A percentile compares a stretch with the other conserved stretches of the same genome.
Evolutionary conservation across 37 sponge, comb jelly and placozoan species (phyloP).

Genomic region (Spongilla lacustris): DNA sequence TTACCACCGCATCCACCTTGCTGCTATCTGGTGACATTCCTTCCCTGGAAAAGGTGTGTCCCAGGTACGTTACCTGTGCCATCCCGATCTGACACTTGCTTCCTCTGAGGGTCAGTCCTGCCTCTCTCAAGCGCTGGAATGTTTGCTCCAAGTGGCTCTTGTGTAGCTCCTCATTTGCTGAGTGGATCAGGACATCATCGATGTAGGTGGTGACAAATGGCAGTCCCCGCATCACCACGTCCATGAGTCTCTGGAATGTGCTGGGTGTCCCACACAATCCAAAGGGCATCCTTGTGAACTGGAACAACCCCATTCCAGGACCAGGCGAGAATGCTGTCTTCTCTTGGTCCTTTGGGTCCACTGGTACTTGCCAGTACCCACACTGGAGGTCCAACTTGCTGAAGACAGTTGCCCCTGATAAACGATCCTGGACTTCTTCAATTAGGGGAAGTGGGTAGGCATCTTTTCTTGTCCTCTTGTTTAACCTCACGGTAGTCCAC

Average conservation of each 20-base stretch:
- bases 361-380: conserved; percentile 11
- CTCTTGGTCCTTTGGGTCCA: conserved; percentile 10
- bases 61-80: conserved; percentile 42
- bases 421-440: conserved; percentile 69
- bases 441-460: conserved; percentile 59
- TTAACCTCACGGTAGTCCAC: conserved; percentile 63
- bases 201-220: conserved; percentile 51
- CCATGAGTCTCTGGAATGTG: conserved; percentile 67
- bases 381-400: conserved; percentile 44
- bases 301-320: conserved; percentile 66
- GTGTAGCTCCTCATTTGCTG: conserved; percentile 15
- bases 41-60: conserved; percentile 31
- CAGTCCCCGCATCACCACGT: conserved; percentile 44
- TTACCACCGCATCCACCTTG: conserved; percentile 38
- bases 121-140: conserved; percentile 47
- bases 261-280: conserved; percentile 66
- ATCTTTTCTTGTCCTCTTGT: conserved; percentile 64
- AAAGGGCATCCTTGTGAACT: conserved; percentile 57
- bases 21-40: conserved; percentile 61
- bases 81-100: conserved; percentile 56
- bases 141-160: conserved; percentile 45
- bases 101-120: conserved; percentile 62
- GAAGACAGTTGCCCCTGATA: too few species aligned
- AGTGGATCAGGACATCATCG: conserved; percentile 55
- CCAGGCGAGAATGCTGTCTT: conserved; percentile 54